Percentiles rank a stretch among this genome's conserved stretches.
Conservation (phyloP, 1,140 invertebrate species). For the Trinorchestia longiramus region DNA sequence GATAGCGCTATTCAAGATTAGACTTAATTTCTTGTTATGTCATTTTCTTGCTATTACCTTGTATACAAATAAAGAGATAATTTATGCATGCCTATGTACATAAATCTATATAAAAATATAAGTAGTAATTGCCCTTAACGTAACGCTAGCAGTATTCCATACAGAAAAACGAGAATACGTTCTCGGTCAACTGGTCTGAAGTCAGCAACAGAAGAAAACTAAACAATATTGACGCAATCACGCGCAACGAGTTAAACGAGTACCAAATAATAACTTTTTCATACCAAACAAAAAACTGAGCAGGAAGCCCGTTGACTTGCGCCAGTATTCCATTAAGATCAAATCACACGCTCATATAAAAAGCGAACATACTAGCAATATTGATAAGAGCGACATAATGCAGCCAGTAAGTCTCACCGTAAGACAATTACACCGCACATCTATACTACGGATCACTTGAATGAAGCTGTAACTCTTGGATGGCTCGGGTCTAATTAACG, state of each 20-base stretch:
- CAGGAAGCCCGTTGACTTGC: background rate
- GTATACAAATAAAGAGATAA: too few relatives aligned
- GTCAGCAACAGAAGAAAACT: background rate
- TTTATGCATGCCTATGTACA: too few relatives aligned
- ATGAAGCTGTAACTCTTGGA: background rate
- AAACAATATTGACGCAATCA: background rate
- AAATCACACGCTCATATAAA: background rate
- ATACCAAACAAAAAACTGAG: background rate
- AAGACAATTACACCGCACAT: background rate
- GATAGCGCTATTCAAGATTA: too few relatives aligned
- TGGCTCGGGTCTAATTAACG: background rate
- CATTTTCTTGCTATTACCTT: too few relatives aligned
- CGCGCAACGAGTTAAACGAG: background rate
- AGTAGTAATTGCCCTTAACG: too few relatives aligned
- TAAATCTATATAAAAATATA: too few relatives aligned
- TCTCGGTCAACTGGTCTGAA: background rate
- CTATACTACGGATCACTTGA: background rate
- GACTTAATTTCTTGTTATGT: too few relatives aligned
- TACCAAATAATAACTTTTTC: background rate
- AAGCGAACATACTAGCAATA: background rate
- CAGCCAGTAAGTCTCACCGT: background rate
- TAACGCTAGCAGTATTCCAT: background rate
- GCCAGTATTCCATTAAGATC: background rate
- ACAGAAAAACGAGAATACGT: background rate
- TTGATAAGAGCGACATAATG: slow-evolving; percentile 1